phyloP scores from a whole-genome alignment of 2,797 vertebrate species.

The Hoplostethus mediterraneus region DNA sequence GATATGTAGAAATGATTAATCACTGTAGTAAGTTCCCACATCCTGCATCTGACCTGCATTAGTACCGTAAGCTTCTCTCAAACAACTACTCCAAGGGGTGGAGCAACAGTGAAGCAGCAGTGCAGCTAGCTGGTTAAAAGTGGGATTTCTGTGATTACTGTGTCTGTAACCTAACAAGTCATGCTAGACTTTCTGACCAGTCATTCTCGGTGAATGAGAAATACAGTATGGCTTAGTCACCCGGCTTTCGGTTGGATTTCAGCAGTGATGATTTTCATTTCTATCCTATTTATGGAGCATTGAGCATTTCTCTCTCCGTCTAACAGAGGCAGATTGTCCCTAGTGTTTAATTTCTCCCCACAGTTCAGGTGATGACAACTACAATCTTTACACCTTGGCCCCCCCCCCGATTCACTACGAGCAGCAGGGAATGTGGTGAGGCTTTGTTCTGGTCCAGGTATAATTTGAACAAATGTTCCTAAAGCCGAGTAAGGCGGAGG shows the following conservation, averaged over 20 bases:
- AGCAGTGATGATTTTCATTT: neutral
- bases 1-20: conserved; percentile 26
- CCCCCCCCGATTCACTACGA: conserved; percentile 49
- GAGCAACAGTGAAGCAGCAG: conserved; percentile 7
- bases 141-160: conserved; percentile 11
- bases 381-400: conserved; percentile 10
- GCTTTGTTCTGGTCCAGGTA: conserved; percentile 67
- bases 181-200: neutral
- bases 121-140: conserved; percentile 1
- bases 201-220: conserved; percentile 1
- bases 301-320: neutral
- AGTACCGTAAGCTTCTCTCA: conserved; percentile 3
- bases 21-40: conserved; percentile 8
- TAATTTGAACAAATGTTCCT: conserved; percentile 58
- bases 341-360: conserved; percentile 6
- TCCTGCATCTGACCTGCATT: conserved; percentile 26
- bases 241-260: neutral
- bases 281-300: conserved; percentile 10
- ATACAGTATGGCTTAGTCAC: neutral
- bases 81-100: neutral
- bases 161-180: conserved; percentile 16
- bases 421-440: conserved; percentile 49
- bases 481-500: conserved; percentile 44
- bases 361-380: conserved; percentile 48
- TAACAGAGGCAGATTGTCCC: no score